phyloP scores from a whole-genome alignment of 64 coral and sea anemone genomes.

The Catalaphyllia jardinei region DNA sequence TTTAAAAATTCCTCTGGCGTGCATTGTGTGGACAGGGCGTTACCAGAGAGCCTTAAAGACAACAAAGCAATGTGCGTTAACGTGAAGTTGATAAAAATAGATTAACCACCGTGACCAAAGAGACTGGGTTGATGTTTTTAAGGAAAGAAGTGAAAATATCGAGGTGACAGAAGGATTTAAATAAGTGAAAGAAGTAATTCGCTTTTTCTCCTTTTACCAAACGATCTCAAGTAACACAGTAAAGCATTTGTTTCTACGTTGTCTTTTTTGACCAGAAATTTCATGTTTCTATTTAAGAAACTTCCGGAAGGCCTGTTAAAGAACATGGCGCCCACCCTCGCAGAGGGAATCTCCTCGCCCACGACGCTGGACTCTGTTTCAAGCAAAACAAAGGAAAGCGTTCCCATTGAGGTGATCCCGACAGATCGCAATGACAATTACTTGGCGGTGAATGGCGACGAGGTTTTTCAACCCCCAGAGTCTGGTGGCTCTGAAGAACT shows the following conservation, averaged over 20 bases:
- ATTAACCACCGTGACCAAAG: no score
- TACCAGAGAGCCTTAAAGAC: no score
- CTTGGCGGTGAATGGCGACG: not conserved
- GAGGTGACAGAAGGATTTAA: no score
- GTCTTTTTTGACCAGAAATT: not conserved
- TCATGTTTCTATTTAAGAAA: constrained; percentile 17
- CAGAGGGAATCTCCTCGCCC: constrained; percentile 10
- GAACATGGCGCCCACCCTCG: constrained; percentile 14
- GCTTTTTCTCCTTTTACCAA: no score
- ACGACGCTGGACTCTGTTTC: not conserved
- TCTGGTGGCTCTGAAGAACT: constrained; percentile 1
- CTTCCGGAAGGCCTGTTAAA: constrained; percentile 11
- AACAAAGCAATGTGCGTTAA: no score
- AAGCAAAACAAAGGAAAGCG: constrained; percentile 1
- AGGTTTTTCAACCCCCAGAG: not conserved
- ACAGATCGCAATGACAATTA: constrained; percentile 25
- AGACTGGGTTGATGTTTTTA: no score
- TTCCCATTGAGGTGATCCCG: constrained; percentile 26
- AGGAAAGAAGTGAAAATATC: no score
- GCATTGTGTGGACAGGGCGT: no score
- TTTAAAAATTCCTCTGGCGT: no score
- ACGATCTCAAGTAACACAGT: no score
- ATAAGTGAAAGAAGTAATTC: no score
- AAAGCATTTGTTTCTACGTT: not conserved
- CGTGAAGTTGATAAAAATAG: no score